phyloP scores from a whole-genome alignment of 2,113 vertebrate genomes.

The Puntigrus tetrazona region DNA sequence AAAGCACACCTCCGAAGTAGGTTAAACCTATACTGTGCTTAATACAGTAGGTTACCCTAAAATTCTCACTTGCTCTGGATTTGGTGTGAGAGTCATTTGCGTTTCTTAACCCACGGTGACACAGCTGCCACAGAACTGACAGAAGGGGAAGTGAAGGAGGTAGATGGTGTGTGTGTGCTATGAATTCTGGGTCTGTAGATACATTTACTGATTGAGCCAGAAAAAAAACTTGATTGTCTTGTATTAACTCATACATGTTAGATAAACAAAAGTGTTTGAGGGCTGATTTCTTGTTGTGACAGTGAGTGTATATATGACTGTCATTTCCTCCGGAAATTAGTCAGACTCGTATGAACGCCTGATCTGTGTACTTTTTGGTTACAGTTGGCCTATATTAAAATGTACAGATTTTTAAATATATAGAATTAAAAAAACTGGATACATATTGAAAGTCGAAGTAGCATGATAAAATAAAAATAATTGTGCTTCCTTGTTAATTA shows the following conservation, averaged over 20 bases:
- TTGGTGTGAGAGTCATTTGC: neutral
- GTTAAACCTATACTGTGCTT: conserved; percentile 8
- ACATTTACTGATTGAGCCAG: neutral
- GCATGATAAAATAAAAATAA: neutral
- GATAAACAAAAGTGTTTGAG: neutral
- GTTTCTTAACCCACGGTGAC: conserved; percentile 10
- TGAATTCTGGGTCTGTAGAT: neutral
- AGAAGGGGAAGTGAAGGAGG: neutral
- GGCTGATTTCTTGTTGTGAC: neutral
- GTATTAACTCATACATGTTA: too few relatives aligned
- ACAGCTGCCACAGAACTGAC: conserved; percentile 10
- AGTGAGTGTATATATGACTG: neutral
- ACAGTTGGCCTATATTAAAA: neutral
- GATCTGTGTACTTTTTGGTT: neutral
- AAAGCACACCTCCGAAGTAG: conserved; percentile 9
- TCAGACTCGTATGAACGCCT: neutral
- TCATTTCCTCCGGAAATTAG: conserved; percentile 29
- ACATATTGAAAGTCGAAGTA: neutral
- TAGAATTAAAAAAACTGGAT: too few relatives aligned
- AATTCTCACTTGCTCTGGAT: neutral
- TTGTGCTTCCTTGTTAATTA: neutral
- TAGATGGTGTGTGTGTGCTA: neutral
- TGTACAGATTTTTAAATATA: too few relatives aligned
- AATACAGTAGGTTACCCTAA: neutral
- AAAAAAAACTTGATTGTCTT: neutral